phyloP scores from a whole-genome alignment of 2,888 invertebrate species.

The Nemotelus nigrinus region DNA sequence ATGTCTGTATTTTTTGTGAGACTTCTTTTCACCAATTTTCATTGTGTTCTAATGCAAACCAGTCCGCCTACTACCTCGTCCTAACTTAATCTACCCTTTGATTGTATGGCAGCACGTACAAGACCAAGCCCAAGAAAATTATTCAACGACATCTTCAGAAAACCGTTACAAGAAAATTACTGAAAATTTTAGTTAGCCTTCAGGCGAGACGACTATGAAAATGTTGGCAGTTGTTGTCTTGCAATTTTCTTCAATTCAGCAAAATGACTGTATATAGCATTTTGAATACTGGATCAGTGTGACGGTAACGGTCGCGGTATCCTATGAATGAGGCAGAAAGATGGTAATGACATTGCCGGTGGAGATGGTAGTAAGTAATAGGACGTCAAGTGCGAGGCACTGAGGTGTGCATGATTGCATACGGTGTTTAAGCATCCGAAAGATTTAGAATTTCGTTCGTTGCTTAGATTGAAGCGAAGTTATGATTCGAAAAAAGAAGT shows the following conservation, averaged over 20 bases:
- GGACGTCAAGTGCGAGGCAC: neutral
- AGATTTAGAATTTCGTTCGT: too few species aligned
- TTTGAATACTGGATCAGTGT: neutral
- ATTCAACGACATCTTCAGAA: neutral
- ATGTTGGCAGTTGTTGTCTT: too few species aligned
- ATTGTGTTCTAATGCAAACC: neutral
- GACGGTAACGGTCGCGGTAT: neutral
- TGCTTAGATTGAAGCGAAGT: too few species aligned
- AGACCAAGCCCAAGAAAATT: neutral
- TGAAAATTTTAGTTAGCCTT: slow-evolving; percentile 9
- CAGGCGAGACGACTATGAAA: too few species aligned
- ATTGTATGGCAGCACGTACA: neutral
- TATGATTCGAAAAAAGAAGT: too few species aligned
- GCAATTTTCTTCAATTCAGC: slow-evolving; percentile 18
- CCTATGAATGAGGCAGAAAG: too few species aligned
- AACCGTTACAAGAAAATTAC: slow-evolving; percentile 25
- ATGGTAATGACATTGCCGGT: neutral
- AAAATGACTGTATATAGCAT: neutral
- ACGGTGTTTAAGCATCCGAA: too few species aligned
- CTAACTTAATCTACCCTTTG: too few species aligned
- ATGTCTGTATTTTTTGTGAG: neutral
- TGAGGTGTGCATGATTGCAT: slow-evolving; percentile 28
- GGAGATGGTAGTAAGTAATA: neutral
- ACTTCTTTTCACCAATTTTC: slow-evolving; percentile 8
- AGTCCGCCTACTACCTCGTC: too few species aligned